These are phyloP conservation scores for Anniella stebbinsi DNA, from an alignment of 2,797 vertebrate genomes.

Conservation along the genomic window DNA sequence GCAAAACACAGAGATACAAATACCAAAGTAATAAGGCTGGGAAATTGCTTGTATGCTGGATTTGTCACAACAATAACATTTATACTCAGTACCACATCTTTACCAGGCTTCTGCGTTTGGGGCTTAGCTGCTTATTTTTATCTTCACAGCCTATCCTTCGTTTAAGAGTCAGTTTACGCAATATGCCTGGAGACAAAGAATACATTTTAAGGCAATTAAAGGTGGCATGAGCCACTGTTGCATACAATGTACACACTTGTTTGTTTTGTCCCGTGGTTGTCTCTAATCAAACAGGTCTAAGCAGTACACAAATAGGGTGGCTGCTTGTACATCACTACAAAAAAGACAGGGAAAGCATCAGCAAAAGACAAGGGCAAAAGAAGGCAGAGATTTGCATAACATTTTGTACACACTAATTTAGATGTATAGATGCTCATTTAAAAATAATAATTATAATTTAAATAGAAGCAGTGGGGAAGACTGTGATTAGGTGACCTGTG, in stretches of 20 bases:
- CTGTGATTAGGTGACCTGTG: too few relatives aligned
- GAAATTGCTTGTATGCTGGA: accelerated
- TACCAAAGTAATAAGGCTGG: neutral
- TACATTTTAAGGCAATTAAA: neutral
- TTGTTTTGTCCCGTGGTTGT: neutral
- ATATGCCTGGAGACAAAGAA: neutral
- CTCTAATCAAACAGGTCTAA: neutral
- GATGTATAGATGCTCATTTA: too few relatives aligned
- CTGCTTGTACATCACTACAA: too few relatives aligned
- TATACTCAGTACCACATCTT: neutral
- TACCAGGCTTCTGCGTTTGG: neutral
- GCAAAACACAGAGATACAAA: neutral
- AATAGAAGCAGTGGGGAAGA: too few relatives aligned
- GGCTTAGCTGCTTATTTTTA: neutral
- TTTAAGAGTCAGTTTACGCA: neutral
- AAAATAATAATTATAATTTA: too few relatives aligned
- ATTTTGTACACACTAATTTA: too few relatives aligned
- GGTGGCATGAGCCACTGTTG: neutral
- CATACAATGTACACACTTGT: too few relatives aligned
- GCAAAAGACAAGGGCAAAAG: too few relatives aligned
- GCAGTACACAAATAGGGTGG: too few relatives aligned
- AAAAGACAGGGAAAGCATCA: too few relatives aligned
- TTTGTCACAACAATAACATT: neutral
- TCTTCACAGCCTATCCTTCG: neutral
- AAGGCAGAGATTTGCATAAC: too few relatives aligned